These are phyloP conservation scores for Imbricaverruca yamaguchii DNA, from an alignment of 2,888 invertebrate genomes.

Conservation along the genomic window DNA sequence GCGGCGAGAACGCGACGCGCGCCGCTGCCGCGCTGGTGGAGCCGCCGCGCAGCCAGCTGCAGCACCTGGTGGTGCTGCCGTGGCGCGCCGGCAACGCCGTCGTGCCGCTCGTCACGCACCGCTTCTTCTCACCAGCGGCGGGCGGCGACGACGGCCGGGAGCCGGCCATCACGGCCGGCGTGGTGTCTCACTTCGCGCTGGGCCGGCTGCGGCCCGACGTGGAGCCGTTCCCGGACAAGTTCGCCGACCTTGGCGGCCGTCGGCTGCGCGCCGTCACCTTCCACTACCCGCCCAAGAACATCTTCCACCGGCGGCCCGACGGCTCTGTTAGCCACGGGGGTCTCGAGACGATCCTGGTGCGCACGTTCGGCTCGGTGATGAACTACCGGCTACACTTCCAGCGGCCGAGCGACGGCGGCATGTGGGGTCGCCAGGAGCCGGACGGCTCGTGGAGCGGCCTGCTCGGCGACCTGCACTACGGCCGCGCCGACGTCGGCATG, in stretches of 20 bases:
- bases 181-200: neutral
- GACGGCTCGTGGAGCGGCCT: conserved; percentile 30
- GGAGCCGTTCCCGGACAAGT: neutral
- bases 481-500: conserved; percentile 31
- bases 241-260: neutral
- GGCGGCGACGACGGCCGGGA: neutral
- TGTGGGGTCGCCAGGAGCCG: conserved; percentile 27
- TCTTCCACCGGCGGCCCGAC: neutral
- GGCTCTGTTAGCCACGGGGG: neutral
- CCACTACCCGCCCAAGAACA: conserved; percentile 11
- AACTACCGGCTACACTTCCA: conserved; percentile 27
- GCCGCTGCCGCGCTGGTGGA: neutral
- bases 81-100: neutral
- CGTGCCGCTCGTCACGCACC: neutral
- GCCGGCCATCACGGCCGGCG: neutral
- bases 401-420: conserved; percentile 29
- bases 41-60: neutral
- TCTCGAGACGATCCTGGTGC: conserved; percentile 27
- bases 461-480: conserved; percentile 29
- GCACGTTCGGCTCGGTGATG: conserved; percentile 24
- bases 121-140: neutral
- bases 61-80: neutral
- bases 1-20: neutral
- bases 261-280: neutral
- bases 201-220: neutral